Percentiles rank a stretch among this genome's conserved stretches.
Conservation (phyloP, 2,797 vertebrate species). For the Thripadectes ignobilis region DNA sequence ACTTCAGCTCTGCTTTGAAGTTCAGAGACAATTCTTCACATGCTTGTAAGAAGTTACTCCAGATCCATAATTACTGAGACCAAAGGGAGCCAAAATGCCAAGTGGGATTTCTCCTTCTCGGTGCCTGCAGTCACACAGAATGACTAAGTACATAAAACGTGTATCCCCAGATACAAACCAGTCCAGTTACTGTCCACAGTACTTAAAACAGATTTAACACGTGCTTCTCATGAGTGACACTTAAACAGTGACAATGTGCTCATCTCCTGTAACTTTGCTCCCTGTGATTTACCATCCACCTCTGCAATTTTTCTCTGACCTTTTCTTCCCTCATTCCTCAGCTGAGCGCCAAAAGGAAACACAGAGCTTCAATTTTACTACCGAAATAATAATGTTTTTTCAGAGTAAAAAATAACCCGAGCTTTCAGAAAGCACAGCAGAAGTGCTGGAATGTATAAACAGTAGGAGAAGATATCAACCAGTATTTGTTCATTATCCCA, state of each 20-base stretch:
- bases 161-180: background rate
- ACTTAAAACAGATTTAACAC: background rate
- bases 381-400: background rate
- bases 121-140: background rate
- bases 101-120: background rate
- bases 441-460: background rate
- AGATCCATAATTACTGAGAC: conserved; percentile 11
- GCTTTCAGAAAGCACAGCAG: background rate
- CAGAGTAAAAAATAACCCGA: background rate
- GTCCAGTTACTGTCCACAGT: background rate
- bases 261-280: background rate
- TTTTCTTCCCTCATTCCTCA: background rate
- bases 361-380: background rate
- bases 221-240: background rate
- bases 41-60: background rate
- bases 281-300: background rate
- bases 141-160: background rate
- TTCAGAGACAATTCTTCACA: background rate
- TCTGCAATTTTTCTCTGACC: background rate
- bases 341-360: background rate
- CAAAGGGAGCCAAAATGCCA: conserved; percentile 19
- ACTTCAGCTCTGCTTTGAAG: background rate
- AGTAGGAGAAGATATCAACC: background rate
- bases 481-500: background rate
- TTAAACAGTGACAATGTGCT: background rate